Evolutionary conservation across 1,140 invertebrate genomes (phyloP).

Genomic region (Oscheius sp.): DNA sequence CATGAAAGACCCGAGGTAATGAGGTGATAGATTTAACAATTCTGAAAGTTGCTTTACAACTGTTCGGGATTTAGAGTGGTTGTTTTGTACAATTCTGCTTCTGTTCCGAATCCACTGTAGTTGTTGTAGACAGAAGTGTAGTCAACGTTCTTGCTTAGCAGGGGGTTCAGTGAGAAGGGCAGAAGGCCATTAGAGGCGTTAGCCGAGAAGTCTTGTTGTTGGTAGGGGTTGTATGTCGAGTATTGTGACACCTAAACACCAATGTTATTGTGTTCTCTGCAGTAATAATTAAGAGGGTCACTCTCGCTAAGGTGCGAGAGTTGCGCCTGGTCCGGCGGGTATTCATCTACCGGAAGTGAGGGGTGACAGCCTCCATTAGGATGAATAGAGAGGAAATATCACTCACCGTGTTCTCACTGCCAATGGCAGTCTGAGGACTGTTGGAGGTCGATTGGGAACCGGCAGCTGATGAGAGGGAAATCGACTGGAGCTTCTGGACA

Average conservation of each 20-base stretch:
- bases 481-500: not conserved
- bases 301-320: too few species aligned
- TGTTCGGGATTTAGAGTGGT: too few species aligned
- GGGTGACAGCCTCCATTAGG: too few species aligned
- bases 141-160: constrained; percentile 6
- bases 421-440: constrained; percentile 18
- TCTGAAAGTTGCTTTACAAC: too few species aligned
- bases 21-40: too few species aligned
- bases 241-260: too few species aligned
- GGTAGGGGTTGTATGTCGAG: not conserved
- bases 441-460: constrained; percentile 27
- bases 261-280: too few species aligned
- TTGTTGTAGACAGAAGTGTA: constrained; percentile 14
- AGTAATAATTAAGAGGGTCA: too few species aligned
- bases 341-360: too few species aligned
- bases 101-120: not conserved
- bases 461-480: constrained; percentile 5
- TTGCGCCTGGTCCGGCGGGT: too few species aligned
- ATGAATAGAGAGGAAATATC: too few species aligned
- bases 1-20: constrained; percentile 38
- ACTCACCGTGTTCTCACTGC: too few species aligned
- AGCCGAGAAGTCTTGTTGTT: not conserved
- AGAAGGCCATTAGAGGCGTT: not conserved
- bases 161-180: not conserved
- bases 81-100: constrained; percentile 24